phyloP scores from a whole-genome alignment of 2,797 vertebrate species.

The Heteromormyrus szaboi region DNA sequence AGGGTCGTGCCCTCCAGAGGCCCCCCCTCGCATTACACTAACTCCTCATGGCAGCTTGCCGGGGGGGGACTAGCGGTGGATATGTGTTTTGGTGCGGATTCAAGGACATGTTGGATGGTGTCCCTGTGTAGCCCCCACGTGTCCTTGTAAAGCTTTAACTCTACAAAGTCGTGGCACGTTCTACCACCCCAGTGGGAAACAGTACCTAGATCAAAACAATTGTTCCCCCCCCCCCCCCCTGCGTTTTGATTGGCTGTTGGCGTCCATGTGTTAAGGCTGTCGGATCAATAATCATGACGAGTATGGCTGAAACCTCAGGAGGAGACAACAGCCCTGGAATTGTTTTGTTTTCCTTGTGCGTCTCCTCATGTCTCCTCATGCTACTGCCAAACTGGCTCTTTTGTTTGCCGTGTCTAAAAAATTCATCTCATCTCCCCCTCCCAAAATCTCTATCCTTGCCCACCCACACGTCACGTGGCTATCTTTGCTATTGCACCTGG shows the following conservation, averaged over 20 bases:
- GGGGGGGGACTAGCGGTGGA: background rate
- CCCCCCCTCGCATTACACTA: background rate
- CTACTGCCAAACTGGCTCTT: background rate
- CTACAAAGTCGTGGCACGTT: background rate
- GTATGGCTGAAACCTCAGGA: background rate
- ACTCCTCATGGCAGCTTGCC: conserved; percentile 11
- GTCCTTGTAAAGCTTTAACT: background rate
- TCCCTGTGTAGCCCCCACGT: background rate
- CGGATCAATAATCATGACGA: background rate
- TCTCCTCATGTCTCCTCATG: background rate
- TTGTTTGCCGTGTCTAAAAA: background rate
- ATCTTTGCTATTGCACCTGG: background rate
- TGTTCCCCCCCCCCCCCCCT: background rate
- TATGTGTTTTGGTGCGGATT: background rate
- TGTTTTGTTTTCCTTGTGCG: background rate
- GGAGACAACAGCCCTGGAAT: background rate
- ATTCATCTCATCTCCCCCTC: background rate
- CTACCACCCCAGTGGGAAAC: background rate
- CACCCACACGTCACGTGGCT: background rate
- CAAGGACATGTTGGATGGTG: background rate
- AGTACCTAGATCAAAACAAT: background rate
- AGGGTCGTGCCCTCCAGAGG: background rate
- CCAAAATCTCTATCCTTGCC: background rate
- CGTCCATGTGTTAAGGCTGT: background rate
- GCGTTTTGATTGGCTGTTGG: background rate